Percentiles rank a stretch among this genome's conserved stretches.
These are phyloP conservation scores for Callipepla squamata DNA, from an alignment of 2,113 vertebrate species.

Conservation along the genomic window DNA sequence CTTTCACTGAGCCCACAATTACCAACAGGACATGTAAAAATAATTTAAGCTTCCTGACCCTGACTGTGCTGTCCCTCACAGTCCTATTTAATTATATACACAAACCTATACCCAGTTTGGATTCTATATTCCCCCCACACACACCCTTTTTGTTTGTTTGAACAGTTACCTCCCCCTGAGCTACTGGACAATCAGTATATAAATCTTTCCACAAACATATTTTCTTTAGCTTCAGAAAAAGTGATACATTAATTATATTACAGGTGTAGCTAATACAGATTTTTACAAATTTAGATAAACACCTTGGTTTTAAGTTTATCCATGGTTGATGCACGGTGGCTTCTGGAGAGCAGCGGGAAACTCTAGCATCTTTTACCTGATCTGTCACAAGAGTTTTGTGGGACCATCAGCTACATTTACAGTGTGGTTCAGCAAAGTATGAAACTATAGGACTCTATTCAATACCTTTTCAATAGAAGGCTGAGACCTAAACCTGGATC, in stretches of 20 bases:
- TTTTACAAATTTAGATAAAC: background rate
- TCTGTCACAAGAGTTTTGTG: background rate
- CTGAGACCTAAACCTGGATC: background rate
- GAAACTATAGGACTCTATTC: background rate
- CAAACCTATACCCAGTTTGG: accelerated
- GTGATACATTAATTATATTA: background rate
- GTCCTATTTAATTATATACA: background rate
- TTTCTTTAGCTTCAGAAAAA: background rate
- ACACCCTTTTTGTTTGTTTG: background rate
- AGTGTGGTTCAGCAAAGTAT: background rate
- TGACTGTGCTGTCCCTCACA: background rate
- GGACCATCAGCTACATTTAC: background rate
- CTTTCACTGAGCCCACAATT: background rate
- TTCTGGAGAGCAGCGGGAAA: background rate
- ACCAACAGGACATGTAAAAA: background rate
- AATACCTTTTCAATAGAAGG: background rate
- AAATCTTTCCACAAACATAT: background rate
- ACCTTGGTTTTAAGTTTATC: background rate
- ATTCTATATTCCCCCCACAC: background rate
- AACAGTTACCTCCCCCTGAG: background rate
- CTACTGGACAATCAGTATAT: background rate
- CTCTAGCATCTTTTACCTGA: background rate
- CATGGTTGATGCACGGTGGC: background rate
- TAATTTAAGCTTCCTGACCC: background rate
- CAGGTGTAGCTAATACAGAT: background rate